Percentiles rank a stretch among this genome's conserved stretches.
Evolutionary conservation across 2,888 invertebrate species (phyloP).

Genomic region (Rhodophaea formosa): DNA sequence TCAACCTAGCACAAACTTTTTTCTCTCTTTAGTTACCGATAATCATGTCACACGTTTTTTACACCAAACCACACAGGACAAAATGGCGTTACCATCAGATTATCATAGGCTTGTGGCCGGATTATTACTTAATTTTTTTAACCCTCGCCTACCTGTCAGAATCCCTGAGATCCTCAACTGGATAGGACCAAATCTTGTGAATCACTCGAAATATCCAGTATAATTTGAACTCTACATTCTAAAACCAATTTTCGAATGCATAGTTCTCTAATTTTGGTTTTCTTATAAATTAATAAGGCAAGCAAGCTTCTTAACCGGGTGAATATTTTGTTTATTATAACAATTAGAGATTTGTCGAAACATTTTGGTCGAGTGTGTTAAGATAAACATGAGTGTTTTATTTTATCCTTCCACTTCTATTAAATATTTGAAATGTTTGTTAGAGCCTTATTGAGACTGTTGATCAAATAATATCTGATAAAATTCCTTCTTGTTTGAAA

Average conservation of each 20-base stretch:
- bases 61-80: slow-evolving; percentile 77
- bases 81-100: slow-evolving; percentile 81
- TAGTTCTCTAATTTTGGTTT: slow-evolving; percentile 36
- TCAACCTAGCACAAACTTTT: slow-evolving; percentile 53
- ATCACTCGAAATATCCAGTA: slow-evolving; percentile 49
- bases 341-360: slow-evolving; percentile 78
- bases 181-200: slow-evolving; percentile 58
- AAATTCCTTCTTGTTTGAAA: slow-evolving; percentile 25
- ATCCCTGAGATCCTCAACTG: slow-evolving; percentile 54
- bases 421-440: slow-evolving; percentile 64
- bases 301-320: slow-evolving; percentile 79
- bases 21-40: slow-evolving; percentile 64
- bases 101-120: slow-evolving; percentile 75
- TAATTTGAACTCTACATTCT: slow-evolving; percentile 36
- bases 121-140: slow-evolving; percentile 78
- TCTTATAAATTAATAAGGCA: slow-evolving; percentile 71
- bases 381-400: slow-evolving; percentile 61
- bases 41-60: slow-evolving; percentile 81
- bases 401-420: slow-evolving; percentile 46
- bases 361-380: slow-evolving; percentile 70
- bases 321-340: slow-evolving; percentile 77
- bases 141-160: slow-evolving; percentile 70
- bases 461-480: slow-evolving; percentile 50
- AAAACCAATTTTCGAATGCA: neutral
- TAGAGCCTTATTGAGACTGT: slow-evolving; percentile 49